Evolutionary conservation across 2,888 invertebrate species (phyloP).

Genomic region (Pachydiplax longipennis): DNA sequence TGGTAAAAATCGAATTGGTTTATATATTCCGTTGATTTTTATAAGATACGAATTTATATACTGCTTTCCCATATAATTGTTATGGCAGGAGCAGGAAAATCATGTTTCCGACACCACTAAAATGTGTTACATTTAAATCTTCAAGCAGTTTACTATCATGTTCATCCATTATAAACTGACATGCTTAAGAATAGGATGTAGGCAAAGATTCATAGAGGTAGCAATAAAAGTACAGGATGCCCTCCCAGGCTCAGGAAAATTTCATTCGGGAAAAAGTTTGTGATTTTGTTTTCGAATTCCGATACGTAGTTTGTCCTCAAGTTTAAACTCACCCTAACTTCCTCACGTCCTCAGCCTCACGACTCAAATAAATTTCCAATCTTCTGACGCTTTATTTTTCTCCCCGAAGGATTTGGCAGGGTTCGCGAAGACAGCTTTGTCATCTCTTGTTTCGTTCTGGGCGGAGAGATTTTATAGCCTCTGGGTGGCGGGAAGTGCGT

Average conservation of each 20-base stretch:
- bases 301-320: not conserved
- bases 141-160: no score
- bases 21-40: no score
- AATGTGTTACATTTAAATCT: no score
- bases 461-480: not conserved
- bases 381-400: not conserved
- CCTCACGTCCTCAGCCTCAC: not conserved
- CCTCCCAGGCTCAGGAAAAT: not conserved
- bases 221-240: no score
- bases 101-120: no score
- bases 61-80: no score
- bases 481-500: not conserved
- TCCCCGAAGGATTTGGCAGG: not conserved
- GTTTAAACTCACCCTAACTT: not conserved
- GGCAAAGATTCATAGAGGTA: no score
- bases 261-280: not conserved
- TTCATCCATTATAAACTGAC: no score
- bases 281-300: not conserved
- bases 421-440: not conserved
- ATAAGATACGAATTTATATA: no score
- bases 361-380: not conserved
- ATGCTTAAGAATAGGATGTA: no score
- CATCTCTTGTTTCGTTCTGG: not conserved
- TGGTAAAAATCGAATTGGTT: no score
- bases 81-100: no score